phyloP scores from a whole-genome alignment of 1,140 invertebrate species.

The Dryas iulia region DNA sequence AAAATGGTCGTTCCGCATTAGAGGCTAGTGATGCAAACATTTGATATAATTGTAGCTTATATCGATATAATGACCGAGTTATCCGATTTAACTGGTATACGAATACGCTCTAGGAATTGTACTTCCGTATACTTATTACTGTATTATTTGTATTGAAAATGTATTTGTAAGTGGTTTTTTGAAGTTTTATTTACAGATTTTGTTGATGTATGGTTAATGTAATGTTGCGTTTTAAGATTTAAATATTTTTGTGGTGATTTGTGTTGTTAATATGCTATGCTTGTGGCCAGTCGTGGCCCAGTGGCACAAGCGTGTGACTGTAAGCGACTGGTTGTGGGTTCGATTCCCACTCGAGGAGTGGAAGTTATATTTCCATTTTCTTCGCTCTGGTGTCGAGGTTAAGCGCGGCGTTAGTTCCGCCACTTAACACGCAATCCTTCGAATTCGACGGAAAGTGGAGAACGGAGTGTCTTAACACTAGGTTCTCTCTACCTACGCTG shows the following conservation, averaged over 20 bases:
- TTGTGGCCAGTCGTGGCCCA: too few species aligned
- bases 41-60: conserved; percentile 3
- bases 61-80: conserved; percentile 4
- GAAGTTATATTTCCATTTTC: too few species aligned
- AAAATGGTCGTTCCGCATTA: conserved; percentile 40
- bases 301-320: too few species aligned
- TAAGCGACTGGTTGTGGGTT: too few species aligned
- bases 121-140: background rate
- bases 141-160: background rate
- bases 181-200: background rate
- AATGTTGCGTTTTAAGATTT: background rate
- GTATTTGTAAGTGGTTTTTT: background rate
- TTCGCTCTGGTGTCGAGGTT: too few species aligned
- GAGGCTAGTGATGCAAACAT: conserved; percentile 40
- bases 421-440: too few species aligned
- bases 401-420: too few species aligned
- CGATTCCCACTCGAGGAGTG: too few species aligned
- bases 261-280: too few species aligned
- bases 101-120: background rate
- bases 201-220: background rate
- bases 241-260: background rate
- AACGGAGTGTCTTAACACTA: too few species aligned
- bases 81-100: background rate
- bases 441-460: too few species aligned
- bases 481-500: too few species aligned